Base-by-base conservation (phyloP, 2,888 invertebrate species). In the Caenorhabditis becei region DNA sequence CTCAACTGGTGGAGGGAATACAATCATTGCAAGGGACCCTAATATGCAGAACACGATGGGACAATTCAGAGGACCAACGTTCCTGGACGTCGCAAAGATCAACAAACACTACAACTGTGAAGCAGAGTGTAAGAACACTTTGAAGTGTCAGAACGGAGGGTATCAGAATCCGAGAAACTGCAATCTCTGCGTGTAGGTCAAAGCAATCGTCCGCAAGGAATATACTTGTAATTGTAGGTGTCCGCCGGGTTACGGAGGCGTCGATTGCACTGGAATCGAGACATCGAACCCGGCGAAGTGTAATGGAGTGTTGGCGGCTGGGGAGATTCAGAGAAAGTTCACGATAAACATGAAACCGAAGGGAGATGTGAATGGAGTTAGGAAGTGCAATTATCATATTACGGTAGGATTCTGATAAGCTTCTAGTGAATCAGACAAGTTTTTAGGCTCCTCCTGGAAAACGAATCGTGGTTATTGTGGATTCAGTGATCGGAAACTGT, bases 31-130 rank as follows among this genome's bases (percentile, higher is more conserved):
- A 0, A 82, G 77, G 28, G 83, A 84, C 47, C 11, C 63, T 11
- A 83, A 79, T 53, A 58, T 83, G 51, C 82, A 84, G 35, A 71
- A 77, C 37, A 83, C 82, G 37, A 84, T 84, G 84, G 84, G 84
- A 44, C 80, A 80, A 44, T 79, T 81, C 24, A 49, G 77, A 14
- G 82, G 83, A 7, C 84, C 82, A 8, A 78, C 79, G 14, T 84
- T 84, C 63, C 35, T 83, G 1, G 84, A 84, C 53, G 70, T 84
- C 18, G 71, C 66, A 1, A 81, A 82, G 35, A 62, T 84, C 35
- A 84, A 84, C 49, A 5, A 47, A 11, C 84, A 84, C 54, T 84
- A 84, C 62, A 18, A 71, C 32, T 84, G 84, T 61, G 58, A 49
- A 44, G 62, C 69, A 58, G 20, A 74, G 53, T 77, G 74, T 37